phyloP scores from a whole-genome alignment of 2,888 invertebrate species.

The Anthrax anthrax region DNA sequence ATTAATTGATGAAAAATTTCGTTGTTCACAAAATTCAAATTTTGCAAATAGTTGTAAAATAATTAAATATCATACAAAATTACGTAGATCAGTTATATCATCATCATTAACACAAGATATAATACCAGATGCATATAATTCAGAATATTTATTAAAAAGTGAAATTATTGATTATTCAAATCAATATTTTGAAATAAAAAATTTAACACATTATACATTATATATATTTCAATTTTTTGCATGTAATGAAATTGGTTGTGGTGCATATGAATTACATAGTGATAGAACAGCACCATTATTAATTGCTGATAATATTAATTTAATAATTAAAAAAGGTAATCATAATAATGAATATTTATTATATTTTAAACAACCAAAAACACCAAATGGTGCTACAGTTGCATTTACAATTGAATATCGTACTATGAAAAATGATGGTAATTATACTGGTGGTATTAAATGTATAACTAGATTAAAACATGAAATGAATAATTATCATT shows the following conservation, averaged over 20 bases:
- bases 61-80: background rate
- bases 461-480: conserved; percentile 37
- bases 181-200: conserved; percentile 16
- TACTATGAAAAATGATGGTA: conserved; percentile 19
- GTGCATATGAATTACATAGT: conserved; percentile 33
- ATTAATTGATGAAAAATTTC: conserved; percentile 17
- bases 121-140: background rate
- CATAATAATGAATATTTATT: conserved; percentile 19
- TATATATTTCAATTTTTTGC: conserved; percentile 47
- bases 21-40: conserved; percentile 13
- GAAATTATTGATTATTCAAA: background rate
- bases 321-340: conserved; percentile 9
- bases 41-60: background rate
- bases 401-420: conserved; percentile 42
- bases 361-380: conserved; percentile 44
- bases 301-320: conserved; percentile 33
- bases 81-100: background rate
- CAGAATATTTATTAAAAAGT: conserved; percentile 1
- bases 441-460: conserved; percentile 25
- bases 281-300: conserved; percentile 35
- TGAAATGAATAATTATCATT: conserved; percentile 17
- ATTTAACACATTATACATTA: conserved; percentile 41
- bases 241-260: conserved; percentile 42
- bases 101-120: background rate
- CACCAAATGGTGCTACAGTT: conserved; percentile 50